A percentile compares a stretch with the other conserved stretches of the same genome.
phyloP scores from a whole-genome alignment of 1,140 invertebrate species.

The Bombus superbus region DNA sequence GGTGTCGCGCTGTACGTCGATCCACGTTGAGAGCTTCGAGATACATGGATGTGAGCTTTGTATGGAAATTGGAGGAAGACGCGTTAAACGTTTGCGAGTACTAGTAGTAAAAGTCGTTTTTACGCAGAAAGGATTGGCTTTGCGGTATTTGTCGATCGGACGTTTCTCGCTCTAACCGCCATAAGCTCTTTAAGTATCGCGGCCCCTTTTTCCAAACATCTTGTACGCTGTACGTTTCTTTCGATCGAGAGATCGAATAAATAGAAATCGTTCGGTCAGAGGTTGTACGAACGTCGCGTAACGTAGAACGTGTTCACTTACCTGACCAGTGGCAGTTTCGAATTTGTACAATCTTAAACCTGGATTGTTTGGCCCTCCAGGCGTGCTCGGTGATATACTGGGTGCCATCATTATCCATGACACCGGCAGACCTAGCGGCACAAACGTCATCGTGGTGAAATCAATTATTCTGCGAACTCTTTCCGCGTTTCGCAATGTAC shows the following conservation, averaged over 20 bases:
- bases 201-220: too few relatives aligned
- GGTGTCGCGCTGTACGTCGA: too few relatives aligned
- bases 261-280: constrained; percentile 25
- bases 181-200: too few relatives aligned
- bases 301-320: constrained; percentile 75
- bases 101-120: too few relatives aligned
- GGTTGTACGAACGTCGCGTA: background rate
- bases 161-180: too few relatives aligned
- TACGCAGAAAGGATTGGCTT: too few relatives aligned
- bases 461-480: background rate
- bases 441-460: background rate
- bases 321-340: constrained; percentile 91
- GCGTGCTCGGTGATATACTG: constrained; percentile 91
- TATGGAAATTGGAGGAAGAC: too few relatives aligned
- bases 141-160: too few relatives aligned
- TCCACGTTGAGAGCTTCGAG: too few relatives aligned
- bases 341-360: constrained; percentile 94
- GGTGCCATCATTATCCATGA: constrained; percentile 94
- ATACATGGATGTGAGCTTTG: too few relatives aligned
- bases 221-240: background rate
- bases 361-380: constrained; percentile 92
- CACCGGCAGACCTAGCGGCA: constrained; percentile 86
- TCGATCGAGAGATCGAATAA: constrained; percentile 39
- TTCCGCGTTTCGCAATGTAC: background rate
- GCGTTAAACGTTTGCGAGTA: too few relatives aligned